Evolutionary conservation across 2,113 vertebrate genomes (phyloP), one percentile per base, ranked within the genome.

Genomic region (Redunca redunca): DNA sequence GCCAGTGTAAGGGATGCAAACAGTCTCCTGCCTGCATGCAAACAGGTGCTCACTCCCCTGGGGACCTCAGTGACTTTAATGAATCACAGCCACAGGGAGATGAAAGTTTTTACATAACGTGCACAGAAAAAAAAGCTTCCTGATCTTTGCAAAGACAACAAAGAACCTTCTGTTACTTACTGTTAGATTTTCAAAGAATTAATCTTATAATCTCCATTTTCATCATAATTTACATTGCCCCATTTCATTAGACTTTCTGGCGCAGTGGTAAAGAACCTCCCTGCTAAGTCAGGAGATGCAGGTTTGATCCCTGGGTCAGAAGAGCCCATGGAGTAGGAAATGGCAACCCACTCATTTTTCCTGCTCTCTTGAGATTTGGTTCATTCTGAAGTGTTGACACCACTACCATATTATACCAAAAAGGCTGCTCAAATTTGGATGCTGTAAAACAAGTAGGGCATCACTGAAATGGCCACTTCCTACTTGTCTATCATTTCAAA

Each of bases 401-500:
- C 40, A 93, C 87, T 85, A 60, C 36, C 57, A n/a, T 81, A 81
- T 88, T 97, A 95, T 64, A 92, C 97, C 98, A 97, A 97, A 98
- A 98, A 86, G 93, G 96, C 96, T 97, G 95, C 92, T 98, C 94
- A 90, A 67, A 93, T 88, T 91, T 97, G 97, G 91, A 94, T 95
- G 95, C 84, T 88, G 40, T 78, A 91, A 21, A 93, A 95, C 53
- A 95, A 97, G 90, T 0, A 46, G n/a, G 78, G 94, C n/a, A 1
- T 48, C 55, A 85, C 89, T 91, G 83, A 95, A 94, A 97, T 78
- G 95, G 97, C 98, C 96, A 95, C 36, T 97, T 97, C 95, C 83
- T 84, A 93, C 43, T 80, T 97, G 94, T 93, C 96, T 91, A 74
- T 97, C 97, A 98, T 85, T 92, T 90, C 97, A 98, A 98, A 98